A percentile compares a stretch with the other conserved stretches of the same genome.
Evolutionary conservation across 2,888 invertebrate species (phyloP).

Genomic region (Urechis unicinctus): DNA sequence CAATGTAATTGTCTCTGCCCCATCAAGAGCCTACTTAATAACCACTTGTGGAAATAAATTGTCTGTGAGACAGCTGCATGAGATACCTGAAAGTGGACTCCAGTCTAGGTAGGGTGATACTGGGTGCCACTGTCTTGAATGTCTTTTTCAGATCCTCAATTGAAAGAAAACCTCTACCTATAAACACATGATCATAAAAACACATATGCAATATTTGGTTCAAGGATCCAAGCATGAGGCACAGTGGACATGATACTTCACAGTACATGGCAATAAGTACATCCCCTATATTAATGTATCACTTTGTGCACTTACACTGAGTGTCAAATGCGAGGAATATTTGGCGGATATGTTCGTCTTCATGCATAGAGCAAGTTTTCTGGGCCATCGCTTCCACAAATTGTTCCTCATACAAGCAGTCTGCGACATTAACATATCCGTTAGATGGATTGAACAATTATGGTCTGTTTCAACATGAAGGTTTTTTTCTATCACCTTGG

Average conservation of each 20-base stretch:
- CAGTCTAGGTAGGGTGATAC: constrained; percentile 29
- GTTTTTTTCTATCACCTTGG: no score
- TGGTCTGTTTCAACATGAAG: no score
- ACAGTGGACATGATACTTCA: no score
- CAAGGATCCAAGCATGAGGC: no score
- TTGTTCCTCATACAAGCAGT: constrained; percentile 13
- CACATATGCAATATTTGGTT: no score
- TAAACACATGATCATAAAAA: no score
- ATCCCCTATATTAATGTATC: no score
- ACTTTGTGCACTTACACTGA: constrained; percentile 9
- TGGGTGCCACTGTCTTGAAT: constrained; percentile 35
- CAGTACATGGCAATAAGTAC: no score
- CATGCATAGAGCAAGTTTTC: constrained; percentile 30
- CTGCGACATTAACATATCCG: neutral
- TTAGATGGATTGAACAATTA: neutral
- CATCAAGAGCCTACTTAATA: no score
- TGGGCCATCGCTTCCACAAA: constrained; percentile 32
- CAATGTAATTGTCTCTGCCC: no score
- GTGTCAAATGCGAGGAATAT: constrained; percentile 44
- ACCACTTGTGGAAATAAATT: no score
- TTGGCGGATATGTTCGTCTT: constrained; percentile 41
- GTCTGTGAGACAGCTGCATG: no score
- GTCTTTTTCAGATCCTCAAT: constrained; percentile 38
- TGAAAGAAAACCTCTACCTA: constrained; percentile 42
- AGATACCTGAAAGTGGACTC: constrained; percentile 28